Conservation (phyloP, 2,797 vertebrate genomes). For the Sebastes jordani region DNA sequence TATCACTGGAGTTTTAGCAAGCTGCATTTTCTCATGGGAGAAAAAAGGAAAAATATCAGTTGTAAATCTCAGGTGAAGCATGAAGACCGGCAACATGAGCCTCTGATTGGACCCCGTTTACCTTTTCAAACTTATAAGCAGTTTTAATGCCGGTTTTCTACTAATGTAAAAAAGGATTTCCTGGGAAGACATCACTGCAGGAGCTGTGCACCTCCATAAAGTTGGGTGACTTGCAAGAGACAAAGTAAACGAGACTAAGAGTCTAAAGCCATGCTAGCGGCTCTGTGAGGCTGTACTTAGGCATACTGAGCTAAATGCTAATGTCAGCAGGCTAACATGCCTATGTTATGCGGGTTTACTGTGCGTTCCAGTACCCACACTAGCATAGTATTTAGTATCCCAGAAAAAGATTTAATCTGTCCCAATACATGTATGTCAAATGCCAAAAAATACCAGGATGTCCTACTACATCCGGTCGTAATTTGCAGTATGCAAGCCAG, state of each 20-base stretch:
- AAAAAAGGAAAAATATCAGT: not conserved
- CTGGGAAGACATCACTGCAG: not conserved
- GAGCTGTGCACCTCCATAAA: not conserved
- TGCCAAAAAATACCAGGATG: too few relatives aligned
- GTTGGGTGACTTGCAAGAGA: not conserved
- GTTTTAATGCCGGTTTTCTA: not conserved
- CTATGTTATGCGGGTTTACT: too few relatives aligned
- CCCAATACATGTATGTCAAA: too few relatives aligned
- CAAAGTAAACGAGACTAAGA: not conserved
- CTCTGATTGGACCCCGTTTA: not conserved
- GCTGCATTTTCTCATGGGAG: slow-evolving; percentile 1
- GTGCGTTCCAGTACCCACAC: too few relatives aligned
- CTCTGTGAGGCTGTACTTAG: not conserved
- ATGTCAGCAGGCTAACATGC: not conserved
- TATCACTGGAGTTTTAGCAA: not conserved
- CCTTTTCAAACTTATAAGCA: not conserved
- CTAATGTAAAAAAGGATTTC: not conserved
- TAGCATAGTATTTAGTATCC: too few relatives aligned
- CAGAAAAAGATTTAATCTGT: too few relatives aligned
- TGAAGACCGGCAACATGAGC: not conserved
- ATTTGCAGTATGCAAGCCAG: too few relatives aligned
- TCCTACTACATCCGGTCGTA: too few relatives aligned
- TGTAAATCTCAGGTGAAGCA: not conserved
- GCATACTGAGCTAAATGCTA: not conserved
- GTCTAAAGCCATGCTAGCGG: not conserved